Base-by-base conservation (phyloP, 2,888 invertebrate genomes). In the Helicoverpa assulta region DNA sequence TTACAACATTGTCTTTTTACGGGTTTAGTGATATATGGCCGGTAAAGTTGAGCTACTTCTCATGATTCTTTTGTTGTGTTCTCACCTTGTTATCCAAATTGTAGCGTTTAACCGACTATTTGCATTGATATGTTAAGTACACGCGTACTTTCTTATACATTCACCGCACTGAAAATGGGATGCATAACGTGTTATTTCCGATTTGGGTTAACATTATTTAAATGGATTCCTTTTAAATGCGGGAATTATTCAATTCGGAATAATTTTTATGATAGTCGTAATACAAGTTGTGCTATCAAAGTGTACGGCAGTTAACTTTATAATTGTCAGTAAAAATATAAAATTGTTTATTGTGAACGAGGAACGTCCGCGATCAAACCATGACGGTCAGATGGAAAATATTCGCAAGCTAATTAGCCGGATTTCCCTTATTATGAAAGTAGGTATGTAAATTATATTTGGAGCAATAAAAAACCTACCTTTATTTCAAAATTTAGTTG, bases 331-430 rank as follows among this genome's bases (percentile, higher is more conserved):
- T 86, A 80, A 75, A 82, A 80, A 78, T 80, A 85, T 80, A 80
- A 83, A 84, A 81, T 70, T 57, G 54, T 73, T 80, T 81, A 80
- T 82, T 67, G 76, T 76, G 68, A 82, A 71, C 66, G 70, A 82
- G 64, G 74, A 78, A 60, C 73, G 60, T 70, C 74, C 57, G 76
- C 73, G 73, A 70, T 67, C 68, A 70, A 80, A 76, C 72, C 85
- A 81, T 88, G 86, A 86, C 84, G 85, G 85, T 77, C 82, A 81
- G 81, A 81, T 81, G 82, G 80, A 84, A 83, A 83, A 87, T 85
- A 85, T 88, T 86, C 78, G 83, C 83, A 83, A 80, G 78, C 80
- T 90, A 89, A 91, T 91, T 89, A 89, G 73, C 80, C 86, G 86
- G 86, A 90, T 90, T 89, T 89, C 86, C 88, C 85, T 88, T 85